Evolutionary conservation across 2,888 invertebrate species (phyloP).

Genomic region (Anaspis maculata): DNA sequence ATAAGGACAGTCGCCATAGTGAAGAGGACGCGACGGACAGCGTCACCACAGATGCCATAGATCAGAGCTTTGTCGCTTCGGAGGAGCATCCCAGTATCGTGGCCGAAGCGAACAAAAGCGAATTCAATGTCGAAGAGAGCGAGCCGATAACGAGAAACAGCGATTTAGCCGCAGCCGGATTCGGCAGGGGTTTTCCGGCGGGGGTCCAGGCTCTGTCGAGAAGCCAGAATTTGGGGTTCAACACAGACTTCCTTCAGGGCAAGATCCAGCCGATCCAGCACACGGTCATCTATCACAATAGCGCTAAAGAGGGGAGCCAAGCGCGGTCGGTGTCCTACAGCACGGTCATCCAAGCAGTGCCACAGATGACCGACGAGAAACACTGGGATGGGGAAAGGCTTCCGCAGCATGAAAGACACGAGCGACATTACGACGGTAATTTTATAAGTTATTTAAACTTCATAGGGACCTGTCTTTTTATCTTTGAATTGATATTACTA

Average conservation of each 20-base stretch:
- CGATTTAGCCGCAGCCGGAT: slow-evolving; percentile 17
- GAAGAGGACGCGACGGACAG: slow-evolving; percentile 10
- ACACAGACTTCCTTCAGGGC: slow-evolving; percentile 46
- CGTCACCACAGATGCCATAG: slow-evolving; percentile 10
- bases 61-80: slow-evolving; percentile 25
- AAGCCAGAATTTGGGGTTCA: slow-evolving; percentile 19
- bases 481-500: too few relatives aligned
- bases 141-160: slow-evolving; percentile 45
- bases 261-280: slow-evolving; percentile 45
- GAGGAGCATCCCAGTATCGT: slow-evolving; percentile 44
- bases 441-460: too few relatives aligned
- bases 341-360: slow-evolving; percentile 43
- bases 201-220: slow-evolving; percentile 21
- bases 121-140: slow-evolving; percentile 51
- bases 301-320: slow-evolving; percentile 32
- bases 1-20: slow-evolving; percentile 18
- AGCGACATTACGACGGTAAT: slow-evolving; percentile 27
- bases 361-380: slow-evolving; percentile 17
- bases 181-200: slow-evolving; percentile 25
- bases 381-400: slow-evolving; percentile 20
- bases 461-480: too few relatives aligned
- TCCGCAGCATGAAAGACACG: slow-evolving; percentile 25
- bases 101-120: slow-evolving; percentile 50
- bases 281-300: slow-evolving; percentile 46
- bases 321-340: slow-evolving; percentile 49